Conservation (phyloP, 2,888 invertebrate genomes). For the Spodoptera exigua region DNA sequence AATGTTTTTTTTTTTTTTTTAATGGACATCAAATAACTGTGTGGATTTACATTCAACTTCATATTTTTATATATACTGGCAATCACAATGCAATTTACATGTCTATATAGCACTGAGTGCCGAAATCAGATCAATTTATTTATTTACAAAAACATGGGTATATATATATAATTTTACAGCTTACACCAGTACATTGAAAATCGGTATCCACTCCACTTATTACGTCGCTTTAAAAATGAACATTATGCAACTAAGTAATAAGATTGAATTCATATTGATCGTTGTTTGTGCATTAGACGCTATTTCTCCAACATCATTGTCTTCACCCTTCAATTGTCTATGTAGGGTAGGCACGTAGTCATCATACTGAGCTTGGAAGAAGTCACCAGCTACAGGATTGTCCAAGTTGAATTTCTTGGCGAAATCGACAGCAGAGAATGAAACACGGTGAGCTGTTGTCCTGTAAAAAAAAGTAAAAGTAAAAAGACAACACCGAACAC, state of each 20-base stretch:
- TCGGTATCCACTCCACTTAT: not conserved
- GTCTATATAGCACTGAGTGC: conserved; percentile 5
- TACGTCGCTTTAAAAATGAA: not conserved
- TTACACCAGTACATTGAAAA: too few species aligned
- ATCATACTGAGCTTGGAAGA: conserved; percentile 94
- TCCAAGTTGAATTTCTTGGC: conserved; percentile 93
- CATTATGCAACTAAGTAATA: not conserved
- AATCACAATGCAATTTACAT: conserved; percentile 8
- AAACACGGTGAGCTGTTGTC: conserved; percentile 76
- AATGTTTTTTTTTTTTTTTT: too few species aligned
- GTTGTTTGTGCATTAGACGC: too few species aligned
- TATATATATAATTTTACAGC: too few species aligned
- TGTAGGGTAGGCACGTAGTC: conserved; percentile 92
- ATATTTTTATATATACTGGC: too few species aligned
- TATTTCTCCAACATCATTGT: too few species aligned
- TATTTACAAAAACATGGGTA: too few species aligned
- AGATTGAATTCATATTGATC: not conserved
- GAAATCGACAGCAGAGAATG: conserved; percentile 89
- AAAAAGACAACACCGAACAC: too few species aligned
- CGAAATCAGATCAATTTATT: too few species aligned
- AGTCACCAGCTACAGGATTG: conserved; percentile 94
- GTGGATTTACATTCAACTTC: too few species aligned
- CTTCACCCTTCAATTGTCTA: conserved; percentile 69
- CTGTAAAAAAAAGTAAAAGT: conserved; percentile 64
- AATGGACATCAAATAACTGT: too few species aligned